Percentiles rank a stretch among this genome's conserved stretches.
These are phyloP conservation scores for Micrasema minimum DNA, from an alignment of 1,140 invertebrate species.

Conservation along the genomic window DNA sequence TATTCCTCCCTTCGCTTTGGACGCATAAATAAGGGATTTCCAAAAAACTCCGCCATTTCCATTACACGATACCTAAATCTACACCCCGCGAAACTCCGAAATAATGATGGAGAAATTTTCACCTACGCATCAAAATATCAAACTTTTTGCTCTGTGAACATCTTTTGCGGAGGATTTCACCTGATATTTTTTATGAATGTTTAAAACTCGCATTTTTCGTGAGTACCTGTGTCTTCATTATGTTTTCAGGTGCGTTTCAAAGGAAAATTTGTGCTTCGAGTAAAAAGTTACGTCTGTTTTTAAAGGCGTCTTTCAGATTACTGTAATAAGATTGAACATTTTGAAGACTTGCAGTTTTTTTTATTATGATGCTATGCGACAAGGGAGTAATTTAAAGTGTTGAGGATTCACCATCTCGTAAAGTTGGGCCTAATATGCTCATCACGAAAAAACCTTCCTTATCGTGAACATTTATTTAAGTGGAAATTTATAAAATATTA, in stretches of 20 bases:
- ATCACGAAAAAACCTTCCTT: conserved; percentile 9
- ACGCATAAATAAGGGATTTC: conserved; percentile 39
- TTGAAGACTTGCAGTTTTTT: neutral
- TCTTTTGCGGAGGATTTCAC: too few species aligned
- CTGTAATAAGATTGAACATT: neutral
- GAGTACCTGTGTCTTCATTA: too few species aligned
- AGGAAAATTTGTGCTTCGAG: neutral
- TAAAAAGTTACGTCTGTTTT: neutral
- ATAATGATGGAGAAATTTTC: too few species aligned
- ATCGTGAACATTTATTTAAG: conserved; percentile 13
- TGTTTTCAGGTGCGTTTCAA: neutral
- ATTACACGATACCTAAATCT: neutral
- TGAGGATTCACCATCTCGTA: conserved; percentile 11
- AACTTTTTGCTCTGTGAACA: too few species aligned
- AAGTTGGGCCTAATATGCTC: neutral
- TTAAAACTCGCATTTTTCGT: too few species aligned
- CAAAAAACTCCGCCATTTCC: conserved; percentile 3
- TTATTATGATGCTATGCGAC: conserved; percentile 1
- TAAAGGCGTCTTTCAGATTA: neutral
- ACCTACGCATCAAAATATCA: too few species aligned
- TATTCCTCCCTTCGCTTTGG: neutral
- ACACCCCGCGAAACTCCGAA: too few species aligned
- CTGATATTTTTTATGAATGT: too few species aligned
- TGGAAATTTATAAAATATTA: neutral
- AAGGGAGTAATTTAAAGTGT: conserved; percentile 5